A percentile compares a stretch with the other conserved stretches of the same genome.
Conservation (phyloP, 2,888 invertebrate genomes). For the Alsophila aescularia region DNA sequence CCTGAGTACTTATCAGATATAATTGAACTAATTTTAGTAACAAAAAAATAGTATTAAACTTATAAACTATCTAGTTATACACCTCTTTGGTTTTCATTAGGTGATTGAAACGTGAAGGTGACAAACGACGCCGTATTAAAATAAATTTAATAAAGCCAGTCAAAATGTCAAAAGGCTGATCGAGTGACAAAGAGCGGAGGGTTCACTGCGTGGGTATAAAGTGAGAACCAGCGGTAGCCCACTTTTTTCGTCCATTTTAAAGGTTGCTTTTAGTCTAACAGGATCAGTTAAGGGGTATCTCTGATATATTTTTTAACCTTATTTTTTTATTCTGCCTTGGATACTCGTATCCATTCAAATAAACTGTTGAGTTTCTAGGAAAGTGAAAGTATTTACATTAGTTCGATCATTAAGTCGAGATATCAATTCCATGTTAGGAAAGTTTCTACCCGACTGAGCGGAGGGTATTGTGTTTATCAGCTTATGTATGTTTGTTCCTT, state of each 20-base stretch:
- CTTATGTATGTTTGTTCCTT: no score
- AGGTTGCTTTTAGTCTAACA: conserved; percentile 51
- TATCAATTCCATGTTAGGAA: background rate
- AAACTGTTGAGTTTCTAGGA: conserved; percentile 11
- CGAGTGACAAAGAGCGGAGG: conserved; percentile 5
- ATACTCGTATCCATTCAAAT: conserved; percentile 12
- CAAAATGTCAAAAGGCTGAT: conserved; percentile 10
- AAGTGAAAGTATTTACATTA: background rate
- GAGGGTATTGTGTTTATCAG: no score
- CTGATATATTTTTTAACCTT: conserved; percentile 31
- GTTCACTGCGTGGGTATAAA: background rate
- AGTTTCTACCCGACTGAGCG: no score
- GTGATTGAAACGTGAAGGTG: conserved; percentile 6
- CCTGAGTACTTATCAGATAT: no score
- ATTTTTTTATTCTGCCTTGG: conserved; percentile 4
- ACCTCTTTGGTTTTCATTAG: background rate
- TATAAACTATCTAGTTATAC: background rate
- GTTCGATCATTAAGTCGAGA: background rate
- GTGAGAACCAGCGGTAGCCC: conserved; percentile 26
- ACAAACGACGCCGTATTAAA: conserved; percentile 12
- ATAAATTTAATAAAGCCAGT: conserved; percentile 13
- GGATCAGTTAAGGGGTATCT: conserved; percentile 48
- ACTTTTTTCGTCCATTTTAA: conserved; percentile 33
- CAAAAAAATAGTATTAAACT: no score
- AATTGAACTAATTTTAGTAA: no score